A percentile compares a stretch with the other conserved stretches of the same genome.
phyloP scores from a whole-genome alignment of 2,888 invertebrate species.

The Epinotia ramella region DNA sequence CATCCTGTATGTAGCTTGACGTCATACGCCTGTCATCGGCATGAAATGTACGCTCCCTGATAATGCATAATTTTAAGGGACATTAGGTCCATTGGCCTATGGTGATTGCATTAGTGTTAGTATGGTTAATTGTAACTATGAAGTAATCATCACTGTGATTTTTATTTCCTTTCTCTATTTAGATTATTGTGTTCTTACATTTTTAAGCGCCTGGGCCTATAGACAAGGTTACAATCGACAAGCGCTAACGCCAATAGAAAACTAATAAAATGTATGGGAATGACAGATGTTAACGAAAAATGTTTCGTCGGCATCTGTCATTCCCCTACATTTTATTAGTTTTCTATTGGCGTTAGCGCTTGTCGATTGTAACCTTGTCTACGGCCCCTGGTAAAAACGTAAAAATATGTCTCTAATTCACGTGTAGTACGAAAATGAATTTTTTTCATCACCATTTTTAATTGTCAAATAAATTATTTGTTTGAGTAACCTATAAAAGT shows the following conservation, averaged over 20 bases:
- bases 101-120: slow-evolving; percentile 39
- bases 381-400: slow-evolving; percentile 1
- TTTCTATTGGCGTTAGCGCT: too few relatives aligned
- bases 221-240: too few relatives aligned
- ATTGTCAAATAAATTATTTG: slow-evolving; percentile 19
- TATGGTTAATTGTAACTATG: slow-evolving; percentile 35
- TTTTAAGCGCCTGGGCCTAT: slow-evolving; percentile 21
- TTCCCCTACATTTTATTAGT: too few relatives aligned
- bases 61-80: slow-evolving; percentile 11
- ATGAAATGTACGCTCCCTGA: too few relatives aligned
- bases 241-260: too few relatives aligned
- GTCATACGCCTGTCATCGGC: too few relatives aligned
- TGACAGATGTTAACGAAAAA: too few relatives aligned
- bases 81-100: slow-evolving; percentile 42
- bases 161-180: slow-evolving; percentile 44
- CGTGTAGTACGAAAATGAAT: slow-evolving; percentile 30
- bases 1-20: too few relatives aligned
- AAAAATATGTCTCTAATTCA: slow-evolving; percentile 15
- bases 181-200: slow-evolving; percentile 36
- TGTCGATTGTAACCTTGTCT: too few relatives aligned
- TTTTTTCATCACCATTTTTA: neutral
- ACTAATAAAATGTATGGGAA: too few relatives aligned
- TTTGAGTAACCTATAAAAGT: slow-evolving; percentile 3
- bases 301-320: too few relatives aligned
- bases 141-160: slow-evolving; percentile 47